Evolutionary conservation across 2,797 vertebrate species (phyloP), one percentile per base, ranked within the genome.

Genomic region (Ptychadena robeensis): DNA sequence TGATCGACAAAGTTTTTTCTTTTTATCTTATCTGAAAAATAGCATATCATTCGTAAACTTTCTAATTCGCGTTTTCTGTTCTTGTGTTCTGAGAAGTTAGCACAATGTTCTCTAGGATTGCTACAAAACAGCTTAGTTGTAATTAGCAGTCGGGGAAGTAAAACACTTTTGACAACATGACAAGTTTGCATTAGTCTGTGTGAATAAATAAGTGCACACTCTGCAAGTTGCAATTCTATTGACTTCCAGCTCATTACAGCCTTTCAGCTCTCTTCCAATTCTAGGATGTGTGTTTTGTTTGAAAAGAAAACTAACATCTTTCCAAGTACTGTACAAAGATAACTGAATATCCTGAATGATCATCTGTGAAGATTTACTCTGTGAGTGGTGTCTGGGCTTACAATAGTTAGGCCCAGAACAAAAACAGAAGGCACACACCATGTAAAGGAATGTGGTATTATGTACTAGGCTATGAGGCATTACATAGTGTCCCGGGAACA

Each of bases 81-180:
- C 69, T 64, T 34, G 48, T 40, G 31, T 67, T 59, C 73, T 69
- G 30, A 71, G 44, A 48, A 48, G 73, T 64, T 77, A 68, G 57
- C 65, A 64, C 11, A 48, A 71, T 77, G 66, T 53, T 77, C 53
- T 77, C 63, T 77, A 28, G 67, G 28, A 71, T 85, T 79, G 38
- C 80, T 67, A 77, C 48, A 76, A 82, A 82, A 72, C 82, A 0
- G 32, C 73, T 71, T 28, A 79, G 73, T 71, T 81, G 85, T 82
- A 82, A 88, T 87, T 88, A 87, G 61, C 57, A 89, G 79, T 68
- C 80, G 64, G 34, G 81, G 25, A 57, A 85, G 87, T 89, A 71
- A 28, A 86, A 35, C 69, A 79, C 12, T 85, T 88, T 76, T 83
- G 74, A 88, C 65, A 85, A 85, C 61, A 86, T 87, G 78, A 85